A percentile compares a stretch with the other conserved stretches of the same genome.
These are phyloP conservation scores for Grammomys surdaster DNA, from an alignment of 2,113 vertebrate genomes.

Conservation along the genomic window DNA sequence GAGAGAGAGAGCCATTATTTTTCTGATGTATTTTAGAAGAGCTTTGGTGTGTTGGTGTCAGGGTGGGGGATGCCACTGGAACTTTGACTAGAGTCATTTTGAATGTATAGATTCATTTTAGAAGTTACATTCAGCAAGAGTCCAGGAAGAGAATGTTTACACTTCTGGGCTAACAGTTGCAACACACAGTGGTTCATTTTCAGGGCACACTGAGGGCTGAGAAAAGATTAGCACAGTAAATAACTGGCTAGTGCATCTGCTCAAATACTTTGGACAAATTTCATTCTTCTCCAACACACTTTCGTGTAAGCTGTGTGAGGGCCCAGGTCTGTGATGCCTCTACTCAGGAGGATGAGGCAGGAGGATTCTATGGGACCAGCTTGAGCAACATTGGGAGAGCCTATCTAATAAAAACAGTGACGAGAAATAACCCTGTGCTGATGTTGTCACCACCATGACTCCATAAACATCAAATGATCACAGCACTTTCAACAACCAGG, in stretches of 20 bases:
- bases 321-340: not conserved
- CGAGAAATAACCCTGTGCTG: not conserved
- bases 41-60: not conserved
- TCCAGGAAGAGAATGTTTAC: not conserved
- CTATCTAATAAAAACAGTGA: not conserved
- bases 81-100: constrained; percentile 47
- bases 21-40: constrained; percentile 26
- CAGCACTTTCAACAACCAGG: not conserved
- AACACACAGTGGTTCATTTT: not conserved
- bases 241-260: not conserved
- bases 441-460: not conserved
- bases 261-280: not conserved
- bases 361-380: not conserved
- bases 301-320: not conserved
- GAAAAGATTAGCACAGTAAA: not conserved
- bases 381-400: not conserved
- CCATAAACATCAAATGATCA: not conserved
- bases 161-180: not conserved
- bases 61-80: not conserved
- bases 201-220: not conserved
- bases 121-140: not conserved
- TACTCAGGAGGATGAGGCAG: not conserved
- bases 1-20: not conserved
- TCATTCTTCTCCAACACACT: not conserved
- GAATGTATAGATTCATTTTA: constrained; percentile 43